Base-by-base conservation (phyloP, 2,888 invertebrate genomes). In the Hybos culiciformis region DNA sequence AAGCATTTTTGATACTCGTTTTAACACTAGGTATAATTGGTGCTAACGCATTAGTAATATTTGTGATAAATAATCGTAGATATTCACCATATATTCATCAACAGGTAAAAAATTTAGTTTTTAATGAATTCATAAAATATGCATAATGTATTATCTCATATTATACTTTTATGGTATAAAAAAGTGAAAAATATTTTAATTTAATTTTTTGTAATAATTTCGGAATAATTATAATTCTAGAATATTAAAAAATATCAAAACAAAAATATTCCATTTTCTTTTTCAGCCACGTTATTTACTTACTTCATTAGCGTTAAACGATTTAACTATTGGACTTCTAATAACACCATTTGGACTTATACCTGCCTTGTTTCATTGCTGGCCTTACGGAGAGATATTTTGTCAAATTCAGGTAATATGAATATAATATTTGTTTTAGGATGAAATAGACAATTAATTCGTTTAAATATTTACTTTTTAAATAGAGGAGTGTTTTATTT, bases 381-480 rank as follows among this genome's bases (percentile, higher is more conserved):
- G 88, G 87, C 88, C 88, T 26, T 88, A 85, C 69, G 86, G 87
- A 43, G 86, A 87, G 68, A 78, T 86, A 58, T 80, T 86, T 64
- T 90, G 88, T 67, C 87, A 87, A 68, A 86, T 88, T 62, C 88
- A 88, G 82, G 87, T 87, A 68, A 72, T 57, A 50, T 37, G 41
- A 39, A 32, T 24, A 32, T 15, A 32, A 29, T 29, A 7, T 29
- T 29, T 11, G 14, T 5, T 29, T 29, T 29, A 29, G 14, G 11
- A 12, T 29, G 29, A 24, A 24, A 8, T 24, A 24, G 7, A 24
- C n/a, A n/a, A n/a, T n/a, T n/a, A n/a, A n/a, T n/a, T n/a, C n/a
- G n/a, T n/a, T n/a, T n/a, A n/a, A n/a, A n/a, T n/a, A n/a, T n/a
- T n/a, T n/a, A n/a, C n/a, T n/a, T n/a, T n/a, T n/a, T n/a, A n/a